Percentiles rank a stretch among this genome's conserved stretches.
phyloP scores from a whole-genome alignment of 2,797 vertebrate species.

The Poecilia wingei region DNA sequence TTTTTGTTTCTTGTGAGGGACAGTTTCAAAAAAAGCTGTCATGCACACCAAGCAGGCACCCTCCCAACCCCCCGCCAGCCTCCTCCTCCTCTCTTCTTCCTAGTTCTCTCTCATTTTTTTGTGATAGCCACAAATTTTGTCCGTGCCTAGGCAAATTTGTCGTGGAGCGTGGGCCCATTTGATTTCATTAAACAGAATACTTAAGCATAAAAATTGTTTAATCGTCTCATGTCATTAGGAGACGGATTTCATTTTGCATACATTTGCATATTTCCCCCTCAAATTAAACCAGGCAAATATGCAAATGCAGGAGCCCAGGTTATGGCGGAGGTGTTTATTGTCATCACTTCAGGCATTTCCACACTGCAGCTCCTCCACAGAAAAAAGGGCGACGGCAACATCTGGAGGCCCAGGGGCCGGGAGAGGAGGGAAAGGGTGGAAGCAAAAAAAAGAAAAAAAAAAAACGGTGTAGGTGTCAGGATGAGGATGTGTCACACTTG shows the following conservation, averaged over 20 bases:
- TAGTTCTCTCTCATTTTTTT: conserved; percentile 60
- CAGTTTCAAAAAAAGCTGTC: conserved; percentile 75
- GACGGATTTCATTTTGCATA: conserved; percentile 99
- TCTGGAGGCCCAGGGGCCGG: conserved; percentile 75
- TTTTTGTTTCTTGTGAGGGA: conserved; percentile 62
- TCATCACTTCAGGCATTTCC: conserved; percentile 91
- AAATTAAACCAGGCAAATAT: conserved; percentile 91
- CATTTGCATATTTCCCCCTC: conserved; percentile 94
- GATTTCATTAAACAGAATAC: conserved; percentile 99
- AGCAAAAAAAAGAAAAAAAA: conserved; percentile 20
- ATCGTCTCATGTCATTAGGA: conserved; percentile 98
- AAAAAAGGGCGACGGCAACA: conserved; percentile 78
- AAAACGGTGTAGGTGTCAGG: conserved; percentile 55
- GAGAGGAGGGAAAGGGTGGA: conserved; percentile 49
- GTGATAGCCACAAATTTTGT: conserved; percentile 89
- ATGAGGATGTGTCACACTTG: conserved; percentile 58
- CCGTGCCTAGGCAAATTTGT: conserved; percentile 91
- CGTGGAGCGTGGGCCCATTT: conserved; percentile 90
- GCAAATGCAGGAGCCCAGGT: conserved; percentile 90
- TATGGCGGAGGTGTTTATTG: conserved; percentile 95
- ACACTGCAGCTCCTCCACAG: conserved; percentile 84
- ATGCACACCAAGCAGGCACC: conserved; percentile 68
- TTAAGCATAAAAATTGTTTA: conserved; percentile 99
- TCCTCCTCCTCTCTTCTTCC: conserved; percentile 31
- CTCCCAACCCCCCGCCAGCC: conserved; percentile 37